Percentiles rank a stretch among this genome's conserved stretches.
phyloP scores from a whole-genome alignment of 2,113 vertebrate genomes.

The Lynx canadensis region DNA sequence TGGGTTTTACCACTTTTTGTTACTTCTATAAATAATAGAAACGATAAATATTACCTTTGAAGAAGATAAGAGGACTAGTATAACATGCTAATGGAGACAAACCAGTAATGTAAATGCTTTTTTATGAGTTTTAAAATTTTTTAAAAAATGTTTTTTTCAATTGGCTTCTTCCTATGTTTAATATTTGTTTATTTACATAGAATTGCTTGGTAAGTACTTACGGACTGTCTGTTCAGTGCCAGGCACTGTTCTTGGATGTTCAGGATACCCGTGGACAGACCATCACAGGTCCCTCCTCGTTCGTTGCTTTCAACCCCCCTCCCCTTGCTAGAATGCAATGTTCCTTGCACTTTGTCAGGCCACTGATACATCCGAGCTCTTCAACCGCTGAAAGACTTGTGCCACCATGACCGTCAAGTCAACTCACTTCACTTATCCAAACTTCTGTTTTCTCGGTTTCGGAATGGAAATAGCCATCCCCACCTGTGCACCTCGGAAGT shows the following conservation, averaged over 20 bases:
- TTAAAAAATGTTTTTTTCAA: neutral
- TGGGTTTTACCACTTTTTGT: neutral
- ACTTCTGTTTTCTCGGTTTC: neutral
- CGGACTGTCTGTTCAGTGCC: neutral
- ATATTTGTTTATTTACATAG: neutral
- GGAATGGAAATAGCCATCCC: neutral
- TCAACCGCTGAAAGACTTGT: neutral
- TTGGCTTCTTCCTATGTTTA: neutral
- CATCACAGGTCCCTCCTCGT: neutral
- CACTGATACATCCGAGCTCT: neutral
- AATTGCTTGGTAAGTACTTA: neutral
- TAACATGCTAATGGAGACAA: neutral
- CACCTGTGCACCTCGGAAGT: neutral
- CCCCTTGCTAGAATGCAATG: neutral
- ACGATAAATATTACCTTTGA: neutral
- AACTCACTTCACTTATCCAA: neutral
- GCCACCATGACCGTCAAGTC: neutral
- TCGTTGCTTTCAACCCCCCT: neutral
- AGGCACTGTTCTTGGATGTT: neutral
- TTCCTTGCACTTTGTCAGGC: neutral
- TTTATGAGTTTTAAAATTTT: neutral
- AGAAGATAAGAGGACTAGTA: neutral
- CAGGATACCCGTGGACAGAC: neutral
- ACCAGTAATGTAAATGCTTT: neutral
- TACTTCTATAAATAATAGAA: conserved; percentile 1